Conservation (phyloP, 2,797 vertebrate genomes). For the Coluber constrictor region DNA sequence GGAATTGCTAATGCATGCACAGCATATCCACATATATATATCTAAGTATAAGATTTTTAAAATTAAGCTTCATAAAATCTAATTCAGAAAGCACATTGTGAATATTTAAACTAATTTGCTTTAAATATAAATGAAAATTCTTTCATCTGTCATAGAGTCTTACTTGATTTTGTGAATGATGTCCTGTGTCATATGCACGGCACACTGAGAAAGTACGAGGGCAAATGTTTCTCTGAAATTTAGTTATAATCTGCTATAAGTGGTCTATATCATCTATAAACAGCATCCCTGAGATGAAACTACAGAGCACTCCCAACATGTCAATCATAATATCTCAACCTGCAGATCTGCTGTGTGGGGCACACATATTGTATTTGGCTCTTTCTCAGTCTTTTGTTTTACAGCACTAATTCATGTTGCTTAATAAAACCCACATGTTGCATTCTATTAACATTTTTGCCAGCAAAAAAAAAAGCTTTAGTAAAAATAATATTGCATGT, state of each 20-base stretch:
- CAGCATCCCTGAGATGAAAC: background rate
- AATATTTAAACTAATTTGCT: background rate
- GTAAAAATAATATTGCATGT: background rate
- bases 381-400: background rate
- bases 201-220: background rate
- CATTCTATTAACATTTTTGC: background rate
- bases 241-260: background rate
- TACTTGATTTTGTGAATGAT: background rate
- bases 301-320: background rate
- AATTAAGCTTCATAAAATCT: background rate
- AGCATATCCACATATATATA: background rate
- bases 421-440: conserved; percentile 2
- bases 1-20: background rate
- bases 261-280: background rate
- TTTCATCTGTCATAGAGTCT: background rate
- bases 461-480: background rate
- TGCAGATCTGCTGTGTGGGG: background rate
- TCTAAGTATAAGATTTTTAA: background rate
- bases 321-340: conserved; percentile 26
- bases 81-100: background rate
- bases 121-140: background rate
- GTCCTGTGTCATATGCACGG: background rate
- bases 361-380: conserved; percentile 12
- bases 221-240: conserved; percentile 12
- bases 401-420: conserved; percentile 3